Percentiles rank a stretch among this genome's conserved stretches.
Conservation (phyloP, 2,888 invertebrate species). For the Tipula vernalis region DNA sequence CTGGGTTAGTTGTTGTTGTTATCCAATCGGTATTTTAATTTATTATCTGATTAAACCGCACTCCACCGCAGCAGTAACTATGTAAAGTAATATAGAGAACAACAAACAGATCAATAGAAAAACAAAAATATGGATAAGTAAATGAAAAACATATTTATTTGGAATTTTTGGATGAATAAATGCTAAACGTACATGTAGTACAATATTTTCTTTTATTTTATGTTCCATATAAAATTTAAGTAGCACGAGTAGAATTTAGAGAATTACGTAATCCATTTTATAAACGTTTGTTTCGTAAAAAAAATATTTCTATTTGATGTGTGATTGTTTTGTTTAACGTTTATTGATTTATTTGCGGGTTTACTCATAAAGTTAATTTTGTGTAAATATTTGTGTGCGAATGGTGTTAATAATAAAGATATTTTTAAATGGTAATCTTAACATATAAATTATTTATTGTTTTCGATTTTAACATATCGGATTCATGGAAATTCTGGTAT, state of each 20-base stretch:
- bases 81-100: not conserved
- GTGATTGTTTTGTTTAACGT: not conserved
- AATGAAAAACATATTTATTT: not conserved
- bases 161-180: not conserved
- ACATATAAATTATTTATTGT: not conserved
- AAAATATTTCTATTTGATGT: not conserved
- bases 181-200: not conserved
- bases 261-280: not conserved
- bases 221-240: not conserved
- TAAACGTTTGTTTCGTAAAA: not conserved
- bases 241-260: not conserved
- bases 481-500: not conserved
- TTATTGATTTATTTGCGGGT: slow-evolving; percentile 4
- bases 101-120: too few relatives aligned
- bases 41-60: not conserved
- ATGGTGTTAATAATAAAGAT: not conserved
- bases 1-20: not conserved
- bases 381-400: not conserved
- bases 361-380: not conserved
- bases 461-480: not conserved
- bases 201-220: not conserved
- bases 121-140: not conserved
- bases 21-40: not conserved
- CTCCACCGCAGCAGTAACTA: not conserved
- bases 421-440: not conserved